Conservation (phyloP, 2,113 vertebrate species). For the Anguilla japonica region DNA sequence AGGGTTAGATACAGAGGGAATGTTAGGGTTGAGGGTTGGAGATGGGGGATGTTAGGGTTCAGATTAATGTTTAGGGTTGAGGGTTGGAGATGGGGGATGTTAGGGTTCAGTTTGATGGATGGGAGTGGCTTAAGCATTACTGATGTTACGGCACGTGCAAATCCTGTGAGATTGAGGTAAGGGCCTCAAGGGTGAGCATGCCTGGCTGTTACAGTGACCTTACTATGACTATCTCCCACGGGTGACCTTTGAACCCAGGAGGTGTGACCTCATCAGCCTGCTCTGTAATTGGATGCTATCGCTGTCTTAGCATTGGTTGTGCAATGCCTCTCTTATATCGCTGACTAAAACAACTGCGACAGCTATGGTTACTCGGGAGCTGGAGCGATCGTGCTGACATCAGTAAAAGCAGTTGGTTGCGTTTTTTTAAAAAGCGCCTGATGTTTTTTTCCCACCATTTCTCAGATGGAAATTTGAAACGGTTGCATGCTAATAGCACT, state of each 20-base stretch:
- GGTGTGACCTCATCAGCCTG: constrained; percentile 32
- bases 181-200: neutral
- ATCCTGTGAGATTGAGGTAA: neutral
- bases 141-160: neutral
- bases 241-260: constrained; percentile 9
- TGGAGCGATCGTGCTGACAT: neutral
- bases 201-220: neutral
- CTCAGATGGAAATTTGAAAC: constrained; percentile 52
- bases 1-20: neutral
- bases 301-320: neutral
- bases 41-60: no score
- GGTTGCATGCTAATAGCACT: constrained; percentile 58
- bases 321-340: neutral
- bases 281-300: neutral
- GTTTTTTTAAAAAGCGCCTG: constrained; percentile 60
- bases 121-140: neutral
- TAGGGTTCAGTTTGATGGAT: neutral
- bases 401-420: neutral
- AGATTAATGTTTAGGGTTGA: no score
- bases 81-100: neutral
- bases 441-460: constrained; percentile 53
- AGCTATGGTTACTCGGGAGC: neutral
- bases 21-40: neutral
- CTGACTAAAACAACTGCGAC: neutral
- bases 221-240: neutral